Percentiles rank a stretch among this genome's conserved stretches.
These are phyloP conservation scores for Istiophorus platypterus DNA, from an alignment of 2,113 vertebrate genomes.

Conservation along the genomic window DNA sequence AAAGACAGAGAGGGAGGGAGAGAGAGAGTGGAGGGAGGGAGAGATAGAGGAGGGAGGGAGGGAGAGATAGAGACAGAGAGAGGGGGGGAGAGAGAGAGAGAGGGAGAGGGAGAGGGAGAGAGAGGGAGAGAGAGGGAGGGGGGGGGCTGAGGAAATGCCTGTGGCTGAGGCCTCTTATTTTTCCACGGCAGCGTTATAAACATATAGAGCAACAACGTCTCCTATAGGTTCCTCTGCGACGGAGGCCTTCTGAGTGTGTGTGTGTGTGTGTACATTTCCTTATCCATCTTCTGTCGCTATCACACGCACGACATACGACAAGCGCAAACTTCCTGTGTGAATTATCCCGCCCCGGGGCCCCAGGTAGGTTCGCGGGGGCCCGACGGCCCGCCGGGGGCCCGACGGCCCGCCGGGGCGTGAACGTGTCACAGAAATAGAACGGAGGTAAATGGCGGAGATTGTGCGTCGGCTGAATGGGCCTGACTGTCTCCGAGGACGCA, in stretches of 20 bases:
- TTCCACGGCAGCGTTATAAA: constrained; percentile 74
- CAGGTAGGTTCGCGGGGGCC: constrained; percentile 52
- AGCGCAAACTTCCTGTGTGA: constrained; percentile 63
- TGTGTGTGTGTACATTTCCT: constrained; percentile 9
- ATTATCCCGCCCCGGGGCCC: constrained; percentile 24
- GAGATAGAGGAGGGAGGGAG: no score
- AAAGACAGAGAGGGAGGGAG: no score
- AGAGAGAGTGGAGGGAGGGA: no score
- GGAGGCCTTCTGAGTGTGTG: constrained; percentile 67
- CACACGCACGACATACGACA: constrained; percentile 31
- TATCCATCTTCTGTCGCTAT: constrained; percentile 29
- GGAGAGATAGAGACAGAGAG: no score
- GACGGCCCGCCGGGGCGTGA: constrained; percentile 17
- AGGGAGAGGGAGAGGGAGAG: no score
- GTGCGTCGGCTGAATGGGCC: constrained; percentile 66
- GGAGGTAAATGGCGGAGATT: constrained; percentile 62
- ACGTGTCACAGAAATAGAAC: constrained; percentile 67
- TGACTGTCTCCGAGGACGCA: constrained; percentile 55
- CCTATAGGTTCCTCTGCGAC: constrained; percentile 54
- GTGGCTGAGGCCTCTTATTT: constrained; percentile 63
- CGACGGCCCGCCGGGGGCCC: no score
- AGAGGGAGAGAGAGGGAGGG: no score
- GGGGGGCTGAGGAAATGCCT: constrained; percentile 72
- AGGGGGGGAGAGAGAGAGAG: no score
- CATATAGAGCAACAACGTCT: constrained; percentile 70